Conservation (phyloP, 1,140 invertebrate genomes). For the Drosophila ananassae region DNA sequence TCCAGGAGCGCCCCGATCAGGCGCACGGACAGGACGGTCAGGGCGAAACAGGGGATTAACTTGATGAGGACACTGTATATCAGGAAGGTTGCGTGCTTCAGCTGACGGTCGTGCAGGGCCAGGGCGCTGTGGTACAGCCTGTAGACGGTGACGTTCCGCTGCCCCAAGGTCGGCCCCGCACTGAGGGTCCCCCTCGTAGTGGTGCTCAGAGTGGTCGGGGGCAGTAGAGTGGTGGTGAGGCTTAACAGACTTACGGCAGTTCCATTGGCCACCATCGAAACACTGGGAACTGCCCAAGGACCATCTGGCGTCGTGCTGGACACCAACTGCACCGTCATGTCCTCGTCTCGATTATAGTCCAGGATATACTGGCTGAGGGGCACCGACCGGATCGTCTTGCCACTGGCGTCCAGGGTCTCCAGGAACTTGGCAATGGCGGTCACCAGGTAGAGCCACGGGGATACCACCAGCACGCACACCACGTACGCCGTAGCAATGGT, state of each 20-base stretch:
- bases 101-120: conserved; percentile 66
- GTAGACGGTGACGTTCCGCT: conserved; percentile 74
- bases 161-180: conserved; percentile 1
- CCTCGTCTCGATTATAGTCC: conserved; percentile 56
- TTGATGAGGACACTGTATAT: conserved; percentile 94
- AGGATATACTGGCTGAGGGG: conserved; percentile 71
- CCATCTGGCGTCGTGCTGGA: conserved; percentile 66
- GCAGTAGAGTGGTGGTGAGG: conserved; percentile 40
- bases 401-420: conserved; percentile 84
- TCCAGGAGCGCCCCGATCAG: conserved; percentile 91
- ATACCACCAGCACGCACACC: conserved; percentile 91
- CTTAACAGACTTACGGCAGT: conserved; percentile 21
- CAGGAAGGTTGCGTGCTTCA: conserved; percentile 89
- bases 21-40: conserved; percentile 92
- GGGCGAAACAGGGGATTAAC: conserved; percentile 91
- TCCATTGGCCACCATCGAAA: conserved; percentile 13
- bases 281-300: conserved; percentile 30
- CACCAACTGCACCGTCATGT: conserved; percentile 66
- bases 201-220: conserved; percentile 26
- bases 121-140: conserved; percentile 64
- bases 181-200: not conserved
- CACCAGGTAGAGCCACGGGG: conserved; percentile 92
- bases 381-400: conserved; percentile 78
- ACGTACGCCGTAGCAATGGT: conserved; percentile 93
- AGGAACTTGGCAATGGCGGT: conserved; percentile 86